Base-by-base conservation (phyloP, 1,140 invertebrate genomes). In the Drosophila jambulina region DNA sequence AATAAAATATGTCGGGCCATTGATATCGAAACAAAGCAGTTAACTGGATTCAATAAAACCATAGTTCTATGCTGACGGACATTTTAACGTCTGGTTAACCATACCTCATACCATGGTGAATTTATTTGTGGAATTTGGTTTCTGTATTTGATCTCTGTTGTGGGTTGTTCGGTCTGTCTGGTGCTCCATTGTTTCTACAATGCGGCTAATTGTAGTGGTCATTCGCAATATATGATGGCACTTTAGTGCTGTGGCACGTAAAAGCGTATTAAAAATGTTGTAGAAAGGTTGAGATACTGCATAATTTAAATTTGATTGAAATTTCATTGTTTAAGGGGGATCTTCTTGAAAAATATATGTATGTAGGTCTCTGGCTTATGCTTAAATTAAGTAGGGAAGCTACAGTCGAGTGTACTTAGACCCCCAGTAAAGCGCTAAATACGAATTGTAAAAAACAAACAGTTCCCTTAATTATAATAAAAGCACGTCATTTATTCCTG, bases 31-130 rank as follows among this genome's bases (percentile, higher is more conserved):
- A 57, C 40, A 54, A 58, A 79, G 62, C 57, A 49, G 38, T 23
- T 36, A 65, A 67, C 45, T 53, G 34, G 38, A 75, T 48, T 68
- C 60, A 64, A 82, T 77, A 82, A 71, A 63, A 38, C 19, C 38
- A 81, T 71, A 56, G 25, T 67, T 60, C 49, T 62, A 61, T 64
- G 45, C 58, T 68, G 38, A 51, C 34, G 25, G 49, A 74, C 51
- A 84, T 74, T 85, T 85, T 81, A 85, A 78, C 43, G 78, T 53
- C 54, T 62, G 82, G 62, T 65, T 68, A 68, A 64, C 43, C 69
- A 36, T 40, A 46, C 43, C 40, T 56, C 43, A 54, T 32, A 42
- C 58, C 46, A 84, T 86, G 72, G 58, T 54, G 34, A 72, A 77
- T 82, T 69, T 80, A 80, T 80, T 70, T 77, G 76, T 77, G 51